Evolutionary conservation across 2,888 invertebrate species (phyloP), one percentile per base, ranked within the genome.

Genomic region (Dicyrtomina minuta): DNA sequence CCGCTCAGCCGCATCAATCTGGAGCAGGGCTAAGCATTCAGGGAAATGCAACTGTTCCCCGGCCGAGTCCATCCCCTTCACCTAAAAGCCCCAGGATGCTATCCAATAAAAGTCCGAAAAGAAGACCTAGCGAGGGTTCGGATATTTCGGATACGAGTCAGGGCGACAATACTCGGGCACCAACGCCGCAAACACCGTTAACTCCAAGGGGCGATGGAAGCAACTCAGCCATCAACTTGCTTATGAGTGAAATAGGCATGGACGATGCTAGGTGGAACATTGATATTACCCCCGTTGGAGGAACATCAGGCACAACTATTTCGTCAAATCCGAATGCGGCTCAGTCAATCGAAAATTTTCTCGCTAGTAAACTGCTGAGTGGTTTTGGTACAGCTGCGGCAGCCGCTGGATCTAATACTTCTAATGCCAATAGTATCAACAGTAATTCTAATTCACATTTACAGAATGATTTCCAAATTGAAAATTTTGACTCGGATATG

Each of bases 191-290:
- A 56, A 70, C 74, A 39, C 70, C 74, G 0, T 43, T 59, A 15
- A 71, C 64, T 8, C 62, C 68, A 13, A 13, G 61, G n/a, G 68
- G 43, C 2, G 60, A 58, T 44, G 51, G 51, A 17, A 68, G 61
- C 43, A 71, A 53, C 27, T 49, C 68, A 20, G 70, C 73, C 0
- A 67, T 71, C 12, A 72, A 67, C 27, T 46, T 71, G 20, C 46
- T 75, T 4, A 70, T 75, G 70, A 70, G 60, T 64, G 74, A 76
- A 39, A 70, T 75, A 8, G 76, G 76, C 43, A 55, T 77, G 51
- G 78, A 77, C n/a, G 70, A 72, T 60, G 70, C 73, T 6, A 66
- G 76, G 1, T 78, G 78, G 78, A 77, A 77, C 43, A 77, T 78
- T 60, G 78, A 78, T 39, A 75, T 77, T 5, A 78, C 76, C 8